Base-by-base conservation (phyloP, 2,113 vertebrate species). In the Guaruba guarouba region DNA sequence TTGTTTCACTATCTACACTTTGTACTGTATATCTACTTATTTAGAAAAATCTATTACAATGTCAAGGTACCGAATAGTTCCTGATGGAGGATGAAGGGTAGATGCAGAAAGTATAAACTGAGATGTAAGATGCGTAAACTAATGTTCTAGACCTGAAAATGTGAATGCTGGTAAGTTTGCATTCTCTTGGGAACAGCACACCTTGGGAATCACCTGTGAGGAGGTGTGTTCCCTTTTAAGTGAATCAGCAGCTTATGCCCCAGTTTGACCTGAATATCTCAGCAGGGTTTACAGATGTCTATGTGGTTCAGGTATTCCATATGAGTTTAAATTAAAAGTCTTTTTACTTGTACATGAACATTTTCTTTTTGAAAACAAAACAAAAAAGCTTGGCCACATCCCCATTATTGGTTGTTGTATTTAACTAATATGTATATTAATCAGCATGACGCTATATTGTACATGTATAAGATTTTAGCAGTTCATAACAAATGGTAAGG, bases 361-460 rank as follows among this genome's bases (percentile, higher is more conserved):
- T 25, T 57, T 74, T 78, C 79, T 94, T 95, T 93, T 59, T 67
- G 54, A 89, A 85, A 78, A 82, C 85, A 44, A 57, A 84, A 61
- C 88, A 43, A 57, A 79, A 80, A 87, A 91, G 86, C 89, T 93
- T 95, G 43, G 44, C 78, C 92, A 51, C 86, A 19, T 64, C 91
- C 80, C 96, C 79, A 5, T 64, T 79, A 73, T 55, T 37, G 73
- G 70, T 67, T 88, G 75, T 75, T 93, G 82, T 92, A 81, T 54
- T 78, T 59, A 93, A 96, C 95, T 95, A 94, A 94, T 97, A 81
- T 97, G 95, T 97, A 79, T 96, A 95, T 93, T 96, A 89, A 96
- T 94, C 88, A 97, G 97, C 98, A 97, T 98, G 97, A 96, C 91
- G 82, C 59, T 96, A 91, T 96, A 95, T 97, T 96, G 97, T 97